phyloP scores from a whole-genome alignment of 37 sponge, comb jelly and placozoan species.

The Theonella swinhoei region DNA sequence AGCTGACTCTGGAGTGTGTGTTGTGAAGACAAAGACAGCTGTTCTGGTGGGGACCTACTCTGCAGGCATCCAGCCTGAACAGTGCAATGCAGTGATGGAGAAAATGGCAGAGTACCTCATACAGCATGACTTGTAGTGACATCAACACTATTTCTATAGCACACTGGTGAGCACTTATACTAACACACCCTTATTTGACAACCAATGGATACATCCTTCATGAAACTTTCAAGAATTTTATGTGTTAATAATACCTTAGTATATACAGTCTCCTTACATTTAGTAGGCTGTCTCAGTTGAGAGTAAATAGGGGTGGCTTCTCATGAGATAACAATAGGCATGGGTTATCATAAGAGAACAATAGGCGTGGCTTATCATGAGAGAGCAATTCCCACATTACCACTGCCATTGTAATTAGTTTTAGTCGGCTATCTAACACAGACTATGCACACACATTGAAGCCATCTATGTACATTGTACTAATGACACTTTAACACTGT shows the following conservation, averaged over 20 bases:
- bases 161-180: background rate
- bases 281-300: too few relatives aligned
- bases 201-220: background rate
- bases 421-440: too few relatives aligned
- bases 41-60: constrained; percentile 68
- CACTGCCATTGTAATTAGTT: too few relatives aligned
- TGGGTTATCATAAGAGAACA: too few relatives aligned
- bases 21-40: constrained; percentile 58
- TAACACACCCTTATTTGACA: background rate
- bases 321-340: too few relatives aligned
- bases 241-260: background rate
- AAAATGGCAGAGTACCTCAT: constrained; percentile 75
- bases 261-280: background rate
- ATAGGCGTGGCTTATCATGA: too few relatives aligned
- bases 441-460: too few relatives aligned
- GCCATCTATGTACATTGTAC: too few relatives aligned
- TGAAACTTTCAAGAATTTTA: background rate
- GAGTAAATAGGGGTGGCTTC: too few relatives aligned
- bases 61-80: constrained; percentile 66
- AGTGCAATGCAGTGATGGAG: constrained; percentile 75
- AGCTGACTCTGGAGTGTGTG: constrained; percentile 63
- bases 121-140: constrained; percentile 34
- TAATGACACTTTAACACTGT: too few relatives aligned
- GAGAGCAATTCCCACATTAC: too few relatives aligned
- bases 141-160: constrained; percentile 11